These are phyloP conservation scores for Meloidogyne hapla DNA, from an alignment of 1,140 invertebrate genomes.

Conservation along the genomic window DNA sequence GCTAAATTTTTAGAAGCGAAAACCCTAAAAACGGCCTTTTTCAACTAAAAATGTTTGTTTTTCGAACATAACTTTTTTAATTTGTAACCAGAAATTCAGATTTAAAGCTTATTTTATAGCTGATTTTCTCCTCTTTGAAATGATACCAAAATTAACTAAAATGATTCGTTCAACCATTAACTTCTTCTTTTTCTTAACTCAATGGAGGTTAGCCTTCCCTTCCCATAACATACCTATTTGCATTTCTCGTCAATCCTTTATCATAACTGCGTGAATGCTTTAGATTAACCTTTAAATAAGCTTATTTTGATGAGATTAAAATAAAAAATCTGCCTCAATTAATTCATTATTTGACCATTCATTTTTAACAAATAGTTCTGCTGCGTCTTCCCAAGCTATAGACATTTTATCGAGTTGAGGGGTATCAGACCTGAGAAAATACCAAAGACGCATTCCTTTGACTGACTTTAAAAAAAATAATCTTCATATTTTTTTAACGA, in stretches of 20 bases:
- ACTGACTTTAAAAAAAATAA: conserved; percentile 34
- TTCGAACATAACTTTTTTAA: too few species aligned
- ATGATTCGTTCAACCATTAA: too few species aligned
- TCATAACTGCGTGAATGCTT: conserved; percentile 63
- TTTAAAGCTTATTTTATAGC: too few species aligned
- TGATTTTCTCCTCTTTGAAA: too few species aligned
- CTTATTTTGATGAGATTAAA: background rate
- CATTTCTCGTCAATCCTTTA: conserved; percentile 59
- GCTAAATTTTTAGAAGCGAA: too few species aligned
- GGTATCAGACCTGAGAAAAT: conserved; percentile 61
- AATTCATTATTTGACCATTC: conserved; percentile 52
- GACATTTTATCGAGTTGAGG: conserved; percentile 52
- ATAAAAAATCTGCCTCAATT: conserved; percentile 47
- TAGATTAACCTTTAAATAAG: conserved; percentile 50
- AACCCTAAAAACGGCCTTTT: too few species aligned
- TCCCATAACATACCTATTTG: conserved; percentile 47
- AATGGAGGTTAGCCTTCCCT: background rate
- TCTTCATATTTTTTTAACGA: too few species aligned
- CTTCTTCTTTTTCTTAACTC: too few species aligned
- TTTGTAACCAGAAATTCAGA: too few species aligned
- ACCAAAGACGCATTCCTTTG: conserved; percentile 60
- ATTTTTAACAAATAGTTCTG: conserved; percentile 46
- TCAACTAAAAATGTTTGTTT: too few species aligned
- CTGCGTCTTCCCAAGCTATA: conserved; percentile 56
- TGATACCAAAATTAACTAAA: too few species aligned